Percentiles rank a stretch among this genome's conserved stretches.
phyloP scores from a whole-genome alignment of 1,140 invertebrate genomes.

The Nomia melanderi region DNA sequence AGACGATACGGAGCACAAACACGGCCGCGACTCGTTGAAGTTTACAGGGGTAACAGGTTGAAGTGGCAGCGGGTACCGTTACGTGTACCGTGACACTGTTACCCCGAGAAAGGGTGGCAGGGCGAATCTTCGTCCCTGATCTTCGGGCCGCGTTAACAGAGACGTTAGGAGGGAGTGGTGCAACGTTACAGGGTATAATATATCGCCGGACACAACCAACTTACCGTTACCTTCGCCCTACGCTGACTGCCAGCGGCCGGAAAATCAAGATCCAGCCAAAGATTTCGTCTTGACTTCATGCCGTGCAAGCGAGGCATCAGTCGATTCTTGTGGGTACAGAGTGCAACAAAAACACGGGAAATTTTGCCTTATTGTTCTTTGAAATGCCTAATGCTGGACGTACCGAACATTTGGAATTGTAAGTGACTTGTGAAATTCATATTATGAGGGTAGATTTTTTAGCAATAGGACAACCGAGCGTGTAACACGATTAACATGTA shows the following conservation, averaged over 20 bases:
- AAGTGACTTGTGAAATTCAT: too few relatives aligned
- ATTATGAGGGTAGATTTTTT: too few relatives aligned
- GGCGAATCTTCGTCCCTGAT: constrained; percentile 30
- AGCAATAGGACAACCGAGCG: too few relatives aligned
- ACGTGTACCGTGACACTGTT: not conserved
- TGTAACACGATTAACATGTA: too few relatives aligned
- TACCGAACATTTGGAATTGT: too few relatives aligned
- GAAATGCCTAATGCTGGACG: too few relatives aligned
- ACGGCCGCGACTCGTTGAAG: not conserved
- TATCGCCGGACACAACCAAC: constrained; percentile 37
- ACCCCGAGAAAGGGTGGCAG: constrained; percentile 18
- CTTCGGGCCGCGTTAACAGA: constrained; percentile 41
- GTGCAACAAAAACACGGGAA: too few relatives aligned
- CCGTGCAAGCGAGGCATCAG: constrained; percentile 13
- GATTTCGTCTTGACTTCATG: constrained; percentile 24
- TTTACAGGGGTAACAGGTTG: constrained; percentile 27
- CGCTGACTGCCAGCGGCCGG: not conserved
- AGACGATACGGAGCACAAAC: not conserved
- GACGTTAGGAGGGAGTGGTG: constrained; percentile 26
- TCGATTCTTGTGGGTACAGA: constrained; percentile 28
- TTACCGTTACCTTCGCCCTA: constrained; percentile 27
- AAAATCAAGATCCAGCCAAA: constrained; percentile 37
- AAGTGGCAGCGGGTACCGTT: constrained; percentile 38
- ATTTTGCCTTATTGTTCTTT: too few relatives aligned
- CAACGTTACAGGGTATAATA: constrained; percentile 24